Base-by-base conservation (phyloP, 1,140 invertebrate genomes). In the Lucilia cuprina region DNA sequence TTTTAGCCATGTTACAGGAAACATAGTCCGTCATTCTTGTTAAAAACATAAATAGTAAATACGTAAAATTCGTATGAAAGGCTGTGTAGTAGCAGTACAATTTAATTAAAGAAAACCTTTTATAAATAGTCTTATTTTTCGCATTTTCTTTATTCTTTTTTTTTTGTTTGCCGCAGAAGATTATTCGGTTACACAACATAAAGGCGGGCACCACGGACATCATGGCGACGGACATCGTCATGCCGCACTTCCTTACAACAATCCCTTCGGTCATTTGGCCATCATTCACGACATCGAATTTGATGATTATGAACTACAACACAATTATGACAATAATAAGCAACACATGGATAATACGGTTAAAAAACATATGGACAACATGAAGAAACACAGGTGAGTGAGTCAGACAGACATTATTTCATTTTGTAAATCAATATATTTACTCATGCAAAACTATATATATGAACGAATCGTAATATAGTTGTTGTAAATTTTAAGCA, bases 221-320 rank as follows among this genome's bases (percentile, higher is more conserved):
- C 89, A 90, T 50, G 89, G 89, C 83, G 88, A 90, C n/a, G 89
- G 89, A n/a, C 89, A 90, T 84, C 85, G 86, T 14, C 85, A 86
- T 83, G 60, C 85, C 13, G 82, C 88, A 49, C 88, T 85, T 13
- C 77, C 25, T 84, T 89, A 89, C 70, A 90, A 90, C 82, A 90
- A 90, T 87, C 89, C 89, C 65, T 90, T 90, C 8, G 86, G 89
- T 13, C 87, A 88, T 47, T 83, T 90, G 86, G 86, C 88, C 85
- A 90, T 89, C 85, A 90, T 90, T 30, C 89, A 90, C n/a, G 89
- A 90, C 70, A 84, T 89, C 86, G 88, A 89, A 74, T 82, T 88
- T 21, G 86, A 87, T 17, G 89, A 90, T 83, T 89, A 90, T 83
- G 89, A 90, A 85, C 87, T 90, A 49, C 88, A 90, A 74, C 89